Conservation (phyloP, 92 coral and sea anemone species). For the Porites rus region DNA sequence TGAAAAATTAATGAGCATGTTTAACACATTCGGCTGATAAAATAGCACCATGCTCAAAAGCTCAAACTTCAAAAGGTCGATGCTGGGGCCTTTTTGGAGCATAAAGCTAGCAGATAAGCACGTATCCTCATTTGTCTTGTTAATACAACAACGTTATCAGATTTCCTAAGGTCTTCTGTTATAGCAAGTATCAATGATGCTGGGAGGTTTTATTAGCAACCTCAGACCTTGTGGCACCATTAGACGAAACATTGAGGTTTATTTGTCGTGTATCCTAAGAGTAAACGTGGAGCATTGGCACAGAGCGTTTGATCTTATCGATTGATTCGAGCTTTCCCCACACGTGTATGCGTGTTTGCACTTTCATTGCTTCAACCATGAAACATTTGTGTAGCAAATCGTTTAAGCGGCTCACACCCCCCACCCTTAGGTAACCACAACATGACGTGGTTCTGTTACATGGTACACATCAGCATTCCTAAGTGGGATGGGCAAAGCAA, state of each 20-base stretch:
- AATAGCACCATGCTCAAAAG: not conserved
- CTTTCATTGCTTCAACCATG: conserved; percentile 60
- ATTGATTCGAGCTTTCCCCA: conserved; percentile 62
- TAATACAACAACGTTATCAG: conserved; percentile 36
- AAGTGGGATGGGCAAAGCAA: conserved; percentile 66
- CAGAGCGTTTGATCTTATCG: conserved; percentile 63
- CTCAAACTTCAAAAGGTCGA: not conserved
- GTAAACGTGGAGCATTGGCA: conserved; percentile 80
- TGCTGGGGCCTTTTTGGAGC: not conserved
- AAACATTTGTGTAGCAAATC: conserved; percentile 58
- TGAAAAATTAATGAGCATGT: conserved; percentile 21
- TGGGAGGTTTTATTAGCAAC: conserved; percentile 36
- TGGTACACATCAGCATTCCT: conserved; percentile 36
- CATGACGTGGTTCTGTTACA: conserved; percentile 24
- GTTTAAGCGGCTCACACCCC: conserved; percentile 27
- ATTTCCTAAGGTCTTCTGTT: conserved; percentile 28
- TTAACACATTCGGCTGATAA: not conserved
- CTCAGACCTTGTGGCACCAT: conserved; percentile 84
- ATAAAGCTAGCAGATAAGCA: not conserved
- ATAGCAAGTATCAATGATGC: conserved; percentile 23
- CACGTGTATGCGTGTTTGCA: conserved; percentile 93
- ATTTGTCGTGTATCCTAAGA: conserved; percentile 84
- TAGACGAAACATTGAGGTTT: conserved; percentile 55
- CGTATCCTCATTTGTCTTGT: not conserved
- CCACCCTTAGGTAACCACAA: conserved; percentile 11